These are phyloP conservation scores for Colostygia pectinataria DNA, from an alignment of 2,888 invertebrate species.

Conservation along the genomic window DNA sequence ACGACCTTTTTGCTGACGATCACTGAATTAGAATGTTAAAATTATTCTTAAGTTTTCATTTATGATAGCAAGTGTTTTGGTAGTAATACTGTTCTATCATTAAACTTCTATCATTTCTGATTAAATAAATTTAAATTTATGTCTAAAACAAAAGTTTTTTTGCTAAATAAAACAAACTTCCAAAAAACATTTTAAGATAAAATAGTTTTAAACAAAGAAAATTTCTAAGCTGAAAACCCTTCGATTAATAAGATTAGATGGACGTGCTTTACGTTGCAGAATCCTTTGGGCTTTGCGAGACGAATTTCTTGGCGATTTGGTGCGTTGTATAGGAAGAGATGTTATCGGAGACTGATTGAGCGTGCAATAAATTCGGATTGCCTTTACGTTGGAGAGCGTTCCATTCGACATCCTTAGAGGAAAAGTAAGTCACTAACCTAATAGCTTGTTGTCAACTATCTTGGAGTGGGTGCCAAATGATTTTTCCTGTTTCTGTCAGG, in stretches of 20 bases:
- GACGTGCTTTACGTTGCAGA: slow-evolving; percentile 32
- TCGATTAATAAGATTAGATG: slow-evolving; percentile 32
- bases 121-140: too few relatives aligned
- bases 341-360: slow-evolving; percentile 62
- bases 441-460: slow-evolving; percentile 8
- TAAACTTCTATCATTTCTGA: too few relatives aligned
- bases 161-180: too few relatives aligned
- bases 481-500: not conserved
- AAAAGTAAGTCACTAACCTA: slow-evolving; percentile 17
- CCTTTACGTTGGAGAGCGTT: slow-evolving; percentile 50
- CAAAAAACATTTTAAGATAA: slow-evolving; percentile 7
- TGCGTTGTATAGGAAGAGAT: slow-evolving; percentile 42
- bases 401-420: slow-evolving; percentile 30
- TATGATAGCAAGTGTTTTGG: too few relatives aligned
- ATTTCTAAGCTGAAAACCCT: slow-evolving; percentile 27
- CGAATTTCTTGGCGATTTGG: slow-evolving; percentile 42
- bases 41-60: too few relatives aligned
- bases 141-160: not conserved
- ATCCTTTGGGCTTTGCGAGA: slow-evolving; percentile 40
- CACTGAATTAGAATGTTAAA: too few relatives aligned
- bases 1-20: too few relatives aligned
- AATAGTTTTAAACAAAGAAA: slow-evolving; percentile 26
- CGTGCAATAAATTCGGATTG: slow-evolving; percentile 64
- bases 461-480: slow-evolving; percentile 2
- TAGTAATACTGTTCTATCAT: too few relatives aligned